Evolutionary conservation across 2,888 invertebrate species (phyloP).

Genomic region (Cataglyphis altisquamis): DNA sequence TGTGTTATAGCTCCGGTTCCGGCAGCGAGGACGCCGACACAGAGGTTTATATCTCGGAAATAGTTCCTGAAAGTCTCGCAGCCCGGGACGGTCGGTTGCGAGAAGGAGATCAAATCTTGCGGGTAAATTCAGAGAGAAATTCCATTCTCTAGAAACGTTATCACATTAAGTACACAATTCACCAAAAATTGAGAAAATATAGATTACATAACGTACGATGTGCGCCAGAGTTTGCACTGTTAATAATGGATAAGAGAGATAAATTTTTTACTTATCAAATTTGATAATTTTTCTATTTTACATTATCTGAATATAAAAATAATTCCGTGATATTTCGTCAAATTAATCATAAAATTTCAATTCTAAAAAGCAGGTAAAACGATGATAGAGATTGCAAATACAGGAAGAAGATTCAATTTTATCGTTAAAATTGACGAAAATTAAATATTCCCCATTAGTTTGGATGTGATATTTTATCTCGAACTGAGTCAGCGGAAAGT

Average conservation of each 20-base stretch:
- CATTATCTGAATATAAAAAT: background rate
- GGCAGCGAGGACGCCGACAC: conserved; percentile 88
- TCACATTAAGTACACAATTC: background rate
- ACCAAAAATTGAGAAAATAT: background rate
- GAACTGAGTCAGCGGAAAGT: background rate
- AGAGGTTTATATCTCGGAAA: conserved; percentile 91
- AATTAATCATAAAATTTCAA: background rate
- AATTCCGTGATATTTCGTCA: background rate
- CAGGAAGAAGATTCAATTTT: background rate
- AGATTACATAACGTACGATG: too few relatives aligned
- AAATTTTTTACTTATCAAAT: background rate
- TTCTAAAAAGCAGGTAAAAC: background rate
- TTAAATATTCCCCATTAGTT: background rate
- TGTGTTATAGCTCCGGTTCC: conserved; percentile 89
- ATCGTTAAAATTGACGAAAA: background rate
- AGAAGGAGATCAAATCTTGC: conserved; percentile 89
- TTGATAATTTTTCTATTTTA: background rate
- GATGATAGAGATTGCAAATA: background rate
- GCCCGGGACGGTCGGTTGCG: conserved; percentile 88
- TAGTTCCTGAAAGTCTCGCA: conserved; percentile 88
- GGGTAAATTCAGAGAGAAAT: conserved; percentile 82
- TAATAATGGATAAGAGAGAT: background rate
- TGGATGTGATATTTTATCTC: background rate
- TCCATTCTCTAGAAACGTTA: background rate
- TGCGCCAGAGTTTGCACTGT: background rate